Evolutionary conservation across 2,797 vertebrate species (phyloP).

Genomic region (Ptychadena robeensis): DNA sequence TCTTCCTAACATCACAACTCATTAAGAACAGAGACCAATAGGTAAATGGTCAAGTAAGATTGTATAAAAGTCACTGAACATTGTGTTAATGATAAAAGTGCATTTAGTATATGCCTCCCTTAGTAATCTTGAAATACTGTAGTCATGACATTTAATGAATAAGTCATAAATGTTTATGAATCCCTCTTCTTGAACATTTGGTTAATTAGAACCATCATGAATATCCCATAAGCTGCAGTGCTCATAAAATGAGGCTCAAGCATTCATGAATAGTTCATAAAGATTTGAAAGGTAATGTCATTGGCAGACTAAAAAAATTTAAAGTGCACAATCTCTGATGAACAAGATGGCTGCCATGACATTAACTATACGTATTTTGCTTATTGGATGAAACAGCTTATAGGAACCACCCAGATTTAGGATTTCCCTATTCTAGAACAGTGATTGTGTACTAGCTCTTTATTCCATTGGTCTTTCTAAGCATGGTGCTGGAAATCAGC

Average conservation of each 20-base stretch:
- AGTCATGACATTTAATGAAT: slow-evolving; percentile 63
- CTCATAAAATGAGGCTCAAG: slow-evolving; percentile 50
- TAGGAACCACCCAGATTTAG: too few species aligned
- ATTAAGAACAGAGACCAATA: not conserved
- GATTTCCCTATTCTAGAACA: too few species aligned
- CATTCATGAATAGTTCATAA: slow-evolving; percentile 60
- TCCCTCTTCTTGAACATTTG: slow-evolving; percentile 60
- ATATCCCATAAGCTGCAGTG: slow-evolving; percentile 59
- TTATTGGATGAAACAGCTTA: too few species aligned
- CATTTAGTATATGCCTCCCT: slow-evolving; percentile 53
- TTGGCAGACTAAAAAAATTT: slow-evolving; percentile 20
- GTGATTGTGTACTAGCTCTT: too few species aligned
- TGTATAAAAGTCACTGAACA: slow-evolving; percentile 34
- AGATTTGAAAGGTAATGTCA: slow-evolving; percentile 50
- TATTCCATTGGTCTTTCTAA: too few species aligned
- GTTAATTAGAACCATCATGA: slow-evolving; percentile 61
- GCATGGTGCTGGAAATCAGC: too few species aligned
- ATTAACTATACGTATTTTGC: too few species aligned
- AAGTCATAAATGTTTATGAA: slow-evolving; percentile 63
- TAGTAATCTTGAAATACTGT: slow-evolving; percentile 57
- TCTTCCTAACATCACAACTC: not conserved
- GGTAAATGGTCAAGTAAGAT: not conserved
- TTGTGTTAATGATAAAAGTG: slow-evolving; percentile 58
- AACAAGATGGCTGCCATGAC: not conserved
- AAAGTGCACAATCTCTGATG: not conserved